Evolutionary conservation across 2,888 invertebrate species (phyloP).

Genomic region (Orthosia cruda): DNA sequence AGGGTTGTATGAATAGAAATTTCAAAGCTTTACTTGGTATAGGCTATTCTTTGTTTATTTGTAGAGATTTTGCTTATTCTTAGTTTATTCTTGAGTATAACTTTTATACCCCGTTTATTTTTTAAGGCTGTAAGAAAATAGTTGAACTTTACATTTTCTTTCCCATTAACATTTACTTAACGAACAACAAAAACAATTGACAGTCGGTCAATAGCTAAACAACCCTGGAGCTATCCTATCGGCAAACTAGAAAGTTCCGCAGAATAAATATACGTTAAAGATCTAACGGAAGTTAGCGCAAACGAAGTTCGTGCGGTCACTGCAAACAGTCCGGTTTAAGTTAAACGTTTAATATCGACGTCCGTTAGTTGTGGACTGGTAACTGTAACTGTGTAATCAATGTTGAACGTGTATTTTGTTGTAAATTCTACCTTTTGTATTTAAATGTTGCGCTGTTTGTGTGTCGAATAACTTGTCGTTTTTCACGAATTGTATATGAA

Average conservation of each 20-base stretch:
- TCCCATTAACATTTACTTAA: not conserved
- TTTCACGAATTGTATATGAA: too few relatives aligned
- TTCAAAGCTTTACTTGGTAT: too few relatives aligned
- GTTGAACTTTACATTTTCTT: too few relatives aligned
- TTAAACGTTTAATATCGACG: conserved; percentile 42
- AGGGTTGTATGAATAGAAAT: too few relatives aligned
- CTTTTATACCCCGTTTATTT: too few relatives aligned
- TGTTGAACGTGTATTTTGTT: conserved; percentile 1
- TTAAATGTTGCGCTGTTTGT: too few relatives aligned
- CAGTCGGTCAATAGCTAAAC: conserved; percentile 8
- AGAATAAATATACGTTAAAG: conserved; percentile 54
- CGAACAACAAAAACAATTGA: conserved; percentile 9
- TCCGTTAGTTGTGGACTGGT: conserved; percentile 3
- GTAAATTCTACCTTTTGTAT: not conserved
- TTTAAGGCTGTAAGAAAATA: too few relatives aligned
- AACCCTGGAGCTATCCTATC: conserved; percentile 5
- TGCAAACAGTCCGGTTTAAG: conserved; percentile 42
- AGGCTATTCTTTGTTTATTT: too few relatives aligned
- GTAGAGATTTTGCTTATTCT: too few relatives aligned
- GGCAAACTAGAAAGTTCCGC: conserved; percentile 41
- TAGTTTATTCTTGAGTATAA: too few relatives aligned
- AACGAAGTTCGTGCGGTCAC: conserved; percentile 46
- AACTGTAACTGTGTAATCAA: too few relatives aligned
- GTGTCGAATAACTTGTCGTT: too few relatives aligned
- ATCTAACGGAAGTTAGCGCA: conserved; percentile 35